A percentile compares a stretch with the other conserved stretches of the same genome.
Conservation (phyloP, 1,140 invertebrate genomes). For the Drosophila sp. region DNA sequence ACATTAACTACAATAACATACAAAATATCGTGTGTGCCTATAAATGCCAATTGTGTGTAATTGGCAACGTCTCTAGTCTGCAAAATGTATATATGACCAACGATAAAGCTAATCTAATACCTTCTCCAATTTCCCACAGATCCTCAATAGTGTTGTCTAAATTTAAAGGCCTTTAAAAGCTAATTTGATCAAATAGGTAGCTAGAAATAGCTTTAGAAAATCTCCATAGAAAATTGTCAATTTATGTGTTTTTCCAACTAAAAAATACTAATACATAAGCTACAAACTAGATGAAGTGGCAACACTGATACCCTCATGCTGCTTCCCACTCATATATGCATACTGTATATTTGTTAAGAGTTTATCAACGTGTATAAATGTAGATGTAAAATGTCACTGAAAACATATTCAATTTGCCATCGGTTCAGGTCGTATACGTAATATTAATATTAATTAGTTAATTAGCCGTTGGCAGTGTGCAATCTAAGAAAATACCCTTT, state of each 20-base stretch:
- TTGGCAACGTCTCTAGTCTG: slow-evolving; percentile 76
- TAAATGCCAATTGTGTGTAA: slow-evolving; percentile 26
- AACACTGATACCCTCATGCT: too few species aligned
- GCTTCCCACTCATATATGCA: background rate
- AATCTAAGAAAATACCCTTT: slow-evolving; percentile 5
- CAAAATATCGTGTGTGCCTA: slow-evolving; percentile 48
- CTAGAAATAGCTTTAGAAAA: too few species aligned
- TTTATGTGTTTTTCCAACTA: too few species aligned
- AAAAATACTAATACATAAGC: too few species aligned
- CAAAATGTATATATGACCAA: slow-evolving; percentile 79
- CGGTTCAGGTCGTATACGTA: background rate
- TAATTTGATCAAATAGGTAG: too few species aligned
- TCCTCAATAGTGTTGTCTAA: too few species aligned
- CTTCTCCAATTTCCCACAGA: background rate
- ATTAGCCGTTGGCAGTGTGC: slow-evolving; percentile 1
- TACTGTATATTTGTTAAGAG: background rate
- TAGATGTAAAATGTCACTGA: background rate
- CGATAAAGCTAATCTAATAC: slow-evolving; percentile 72
- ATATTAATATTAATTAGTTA: slow-evolving; percentile 7
- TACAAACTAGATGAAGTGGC: too few species aligned
- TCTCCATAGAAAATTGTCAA: too few species aligned
- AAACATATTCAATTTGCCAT: background rate
- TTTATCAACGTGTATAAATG: background rate
- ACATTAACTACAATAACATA: slow-evolving; percentile 17
- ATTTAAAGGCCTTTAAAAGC: too few species aligned